Conservation (phyloP, 1,140 invertebrate genomes). For the Caenorhabditis latens region DNA sequence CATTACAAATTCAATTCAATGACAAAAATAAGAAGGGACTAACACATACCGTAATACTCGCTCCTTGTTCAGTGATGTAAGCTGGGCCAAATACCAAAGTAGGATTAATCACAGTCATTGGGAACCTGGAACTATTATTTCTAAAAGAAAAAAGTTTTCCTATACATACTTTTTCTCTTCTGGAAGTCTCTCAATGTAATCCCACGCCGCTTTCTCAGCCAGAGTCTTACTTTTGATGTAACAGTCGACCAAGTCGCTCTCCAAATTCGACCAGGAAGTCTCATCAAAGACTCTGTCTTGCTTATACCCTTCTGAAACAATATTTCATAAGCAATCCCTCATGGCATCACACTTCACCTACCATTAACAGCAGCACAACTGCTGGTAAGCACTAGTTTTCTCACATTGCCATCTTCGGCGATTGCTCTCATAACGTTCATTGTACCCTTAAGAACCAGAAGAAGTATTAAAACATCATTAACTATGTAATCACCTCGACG, state of each 20-base stretch:
- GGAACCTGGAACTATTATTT: constrained; percentile 79
- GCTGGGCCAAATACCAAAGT: constrained; percentile 80
- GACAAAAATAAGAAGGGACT: neutral
- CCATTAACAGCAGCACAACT: constrained; percentile 81
- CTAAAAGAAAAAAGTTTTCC: neutral
- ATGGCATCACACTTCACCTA: constrained; percentile 65
- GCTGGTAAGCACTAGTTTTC: constrained; percentile 81
- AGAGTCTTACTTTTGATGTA: constrained; percentile 81
- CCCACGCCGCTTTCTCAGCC: constrained; percentile 82
- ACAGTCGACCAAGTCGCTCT: constrained; percentile 74
- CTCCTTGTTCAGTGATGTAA: constrained; percentile 78
- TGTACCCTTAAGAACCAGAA: constrained; percentile 80
- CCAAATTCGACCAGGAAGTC: constrained; percentile 80
- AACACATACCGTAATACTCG: constrained; percentile 78
- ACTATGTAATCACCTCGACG: constrained; percentile 80
- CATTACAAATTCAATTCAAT: neutral
- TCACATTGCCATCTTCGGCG: constrained; percentile 79
- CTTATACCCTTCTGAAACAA: constrained; percentile 74
- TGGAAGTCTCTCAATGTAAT: constrained; percentile 78
- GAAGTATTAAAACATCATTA: constrained; percentile 3
- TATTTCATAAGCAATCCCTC: neutral
- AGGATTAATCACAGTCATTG: constrained; percentile 81
- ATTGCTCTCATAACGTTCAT: constrained; percentile 80
- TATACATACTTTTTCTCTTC: constrained; percentile 28
- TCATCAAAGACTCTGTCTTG: constrained; percentile 79